Conservation (phyloP, 2,113 vertebrate genomes). For the Phoxinus phoxinus region DNA sequence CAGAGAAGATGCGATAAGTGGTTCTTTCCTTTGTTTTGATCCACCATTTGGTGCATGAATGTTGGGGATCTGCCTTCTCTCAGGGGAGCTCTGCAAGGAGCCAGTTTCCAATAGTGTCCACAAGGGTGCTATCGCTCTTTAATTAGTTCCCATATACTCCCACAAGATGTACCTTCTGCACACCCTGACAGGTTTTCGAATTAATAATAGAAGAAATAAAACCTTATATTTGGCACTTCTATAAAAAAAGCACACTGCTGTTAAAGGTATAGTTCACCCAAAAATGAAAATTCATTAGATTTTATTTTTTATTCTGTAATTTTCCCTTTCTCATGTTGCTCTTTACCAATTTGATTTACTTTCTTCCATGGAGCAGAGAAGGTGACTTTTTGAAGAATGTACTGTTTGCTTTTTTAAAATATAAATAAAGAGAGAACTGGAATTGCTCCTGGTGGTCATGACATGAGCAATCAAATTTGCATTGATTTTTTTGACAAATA, state of each 20-base stretch:
- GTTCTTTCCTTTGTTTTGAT: slow-evolving; percentile 16
- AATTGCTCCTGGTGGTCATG: neutral
- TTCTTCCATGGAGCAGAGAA: neutral
- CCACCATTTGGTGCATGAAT: neutral
- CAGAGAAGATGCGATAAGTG: slow-evolving; percentile 21
- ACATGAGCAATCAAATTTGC: no score
- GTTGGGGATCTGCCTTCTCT: slow-evolving; percentile 11
- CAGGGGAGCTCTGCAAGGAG: neutral
- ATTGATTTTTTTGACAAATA: no score
- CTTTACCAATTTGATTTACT: neutral
- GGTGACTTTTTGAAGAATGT: neutral
- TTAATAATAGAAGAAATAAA: neutral
- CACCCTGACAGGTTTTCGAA: neutral
- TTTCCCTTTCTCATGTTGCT: neutral
- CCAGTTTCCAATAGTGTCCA: neutral
- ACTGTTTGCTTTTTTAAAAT: neutral
- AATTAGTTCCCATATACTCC: neutral
- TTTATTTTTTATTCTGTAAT: neutral
- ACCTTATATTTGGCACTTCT: slow-evolving; percentile 4
- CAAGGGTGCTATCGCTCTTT: slow-evolving; percentile 9
- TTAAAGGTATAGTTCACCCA: neutral
- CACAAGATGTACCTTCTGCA: neutral
- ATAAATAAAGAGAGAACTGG: neutral
- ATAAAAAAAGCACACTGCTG: neutral
- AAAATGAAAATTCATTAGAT: neutral